phyloP scores from a whole-genome alignment of 2,888 invertebrate genomes.

The Lamellibrachia columna region DNA sequence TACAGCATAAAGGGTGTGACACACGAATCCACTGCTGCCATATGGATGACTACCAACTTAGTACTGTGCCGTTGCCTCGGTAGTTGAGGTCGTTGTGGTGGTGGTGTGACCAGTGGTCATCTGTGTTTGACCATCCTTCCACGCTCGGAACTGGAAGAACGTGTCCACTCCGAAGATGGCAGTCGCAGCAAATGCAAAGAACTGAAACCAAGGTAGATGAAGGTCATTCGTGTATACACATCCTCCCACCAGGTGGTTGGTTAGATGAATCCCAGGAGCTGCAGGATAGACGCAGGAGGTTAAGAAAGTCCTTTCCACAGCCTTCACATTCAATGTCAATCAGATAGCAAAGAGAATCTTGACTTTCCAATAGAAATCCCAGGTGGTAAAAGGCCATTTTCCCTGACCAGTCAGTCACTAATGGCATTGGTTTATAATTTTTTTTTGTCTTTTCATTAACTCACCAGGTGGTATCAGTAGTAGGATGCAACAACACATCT shows the following conservation, averaged over 20 bases:
- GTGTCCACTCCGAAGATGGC: slow-evolving; percentile 55
- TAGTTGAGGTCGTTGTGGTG: slow-evolving; percentile 51
- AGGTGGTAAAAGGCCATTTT: no score
- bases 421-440: no score
- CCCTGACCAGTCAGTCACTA: no score
- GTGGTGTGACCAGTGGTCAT: slow-evolving; percentile 40
- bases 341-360: no score
- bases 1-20: neutral
- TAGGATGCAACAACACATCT: no score
- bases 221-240: neutral
- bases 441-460: no score
- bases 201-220: slow-evolving; percentile 44
- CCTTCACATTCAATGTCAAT: no score
- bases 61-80: slow-evolving; percentile 26
- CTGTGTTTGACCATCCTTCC: slow-evolving; percentile 41
- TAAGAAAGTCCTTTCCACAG: no score
- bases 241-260: neutral
- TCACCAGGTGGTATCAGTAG: no score
- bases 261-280: no score
- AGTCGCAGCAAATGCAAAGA: slow-evolving; percentile 59
- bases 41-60: neutral
- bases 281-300: no score
- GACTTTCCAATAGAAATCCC: no score
- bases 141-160: slow-evolving; percentile 58
- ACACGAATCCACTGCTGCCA: neutral